Conservation (phyloP, 2,113 vertebrate genomes). For the Hucho hucho region DNA sequence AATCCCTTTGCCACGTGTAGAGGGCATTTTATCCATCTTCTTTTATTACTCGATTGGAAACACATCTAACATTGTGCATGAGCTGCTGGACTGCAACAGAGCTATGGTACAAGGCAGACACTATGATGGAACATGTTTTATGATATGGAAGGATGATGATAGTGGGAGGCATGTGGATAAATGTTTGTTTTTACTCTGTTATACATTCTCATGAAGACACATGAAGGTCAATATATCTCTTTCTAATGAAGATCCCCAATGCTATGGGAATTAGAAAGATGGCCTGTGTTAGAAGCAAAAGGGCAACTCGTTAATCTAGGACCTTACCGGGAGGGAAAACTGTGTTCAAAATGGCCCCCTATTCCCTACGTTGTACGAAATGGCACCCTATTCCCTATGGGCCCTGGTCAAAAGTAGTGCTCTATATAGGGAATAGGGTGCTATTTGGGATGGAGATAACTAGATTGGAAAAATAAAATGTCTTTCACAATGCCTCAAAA, state of each 20-base stretch:
- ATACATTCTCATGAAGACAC: slow-evolving; percentile 78
- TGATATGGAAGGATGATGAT: slow-evolving; percentile 62
- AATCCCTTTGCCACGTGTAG: too few species aligned
- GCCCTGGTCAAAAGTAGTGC: too few species aligned
- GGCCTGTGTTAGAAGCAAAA: slow-evolving; percentile 71
- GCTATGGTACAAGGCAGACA: neutral
- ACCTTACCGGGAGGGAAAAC: slow-evolving; percentile 64
- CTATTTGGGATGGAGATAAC: too few species aligned
- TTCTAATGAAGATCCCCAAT: slow-evolving; percentile 78
- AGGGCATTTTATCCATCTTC: too few species aligned
- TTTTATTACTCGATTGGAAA: too few species aligned
- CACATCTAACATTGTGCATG: slow-evolving; percentile 29
- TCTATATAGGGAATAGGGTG: too few species aligned
- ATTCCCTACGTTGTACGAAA: too few species aligned
- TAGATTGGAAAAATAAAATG: slow-evolving; percentile 60
- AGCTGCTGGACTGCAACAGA: slow-evolving; percentile 1
- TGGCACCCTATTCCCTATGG: too few species aligned
- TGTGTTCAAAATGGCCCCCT: neutral
- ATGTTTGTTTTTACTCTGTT: slow-evolving; percentile 73
- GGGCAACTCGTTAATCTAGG: slow-evolving; percentile 80
- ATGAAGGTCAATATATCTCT: slow-evolving; percentile 80
- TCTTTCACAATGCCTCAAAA: slow-evolving; percentile 61
- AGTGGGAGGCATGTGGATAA: slow-evolving; percentile 71
- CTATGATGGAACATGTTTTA: slow-evolving; percentile 33
- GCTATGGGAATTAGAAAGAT: slow-evolving; percentile 73